A percentile compares a stretch with the other conserved stretches of the same genome.
phyloP scores from a whole-genome alignment of 2,888 invertebrate genomes.

The Mechanitis messenoides region DNA sequence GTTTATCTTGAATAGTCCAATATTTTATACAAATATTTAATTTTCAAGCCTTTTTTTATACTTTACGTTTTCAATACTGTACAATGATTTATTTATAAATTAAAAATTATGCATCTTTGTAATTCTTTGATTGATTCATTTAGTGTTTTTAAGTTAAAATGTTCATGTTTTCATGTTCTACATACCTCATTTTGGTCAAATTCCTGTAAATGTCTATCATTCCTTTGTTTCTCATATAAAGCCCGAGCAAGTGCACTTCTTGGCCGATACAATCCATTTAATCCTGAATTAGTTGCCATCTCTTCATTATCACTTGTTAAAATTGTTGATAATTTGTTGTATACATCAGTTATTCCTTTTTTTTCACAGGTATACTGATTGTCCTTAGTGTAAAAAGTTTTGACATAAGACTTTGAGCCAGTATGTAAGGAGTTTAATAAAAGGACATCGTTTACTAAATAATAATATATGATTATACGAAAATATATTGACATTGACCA shows the following conservation, averaged over 20 bases:
- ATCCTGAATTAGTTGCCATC: constrained; percentile 53
- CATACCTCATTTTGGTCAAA: constrained; percentile 84
- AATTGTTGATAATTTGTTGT: constrained; percentile 28
- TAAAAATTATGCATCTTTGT: no score
- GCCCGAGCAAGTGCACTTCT: constrained; percentile 83
- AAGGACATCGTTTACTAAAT: constrained; percentile 16
- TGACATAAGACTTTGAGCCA: constrained; percentile 42
- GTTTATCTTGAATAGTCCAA: no score
- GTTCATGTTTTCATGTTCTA: constrained; percentile 18
- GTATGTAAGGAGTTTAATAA: constrained; percentile 32
- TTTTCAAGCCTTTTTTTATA: no score
- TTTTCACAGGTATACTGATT: constrained; percentile 42
- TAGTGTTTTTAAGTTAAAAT: constrained; percentile 8
- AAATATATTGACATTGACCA: constrained; percentile 42
- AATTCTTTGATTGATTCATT: neutral
- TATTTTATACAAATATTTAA: no score
- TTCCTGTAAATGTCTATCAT: constrained; percentile 80
- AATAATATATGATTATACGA: constrained; percentile 28
- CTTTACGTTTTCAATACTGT: no score
- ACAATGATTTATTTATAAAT: no score
- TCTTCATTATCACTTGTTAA: constrained; percentile 31
- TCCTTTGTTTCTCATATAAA: constrained; percentile 82
- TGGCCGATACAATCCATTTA: constrained; percentile 77
- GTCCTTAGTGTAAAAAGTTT: constrained; percentile 54
- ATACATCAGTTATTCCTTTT: constrained; percentile 31